These are phyloP conservation scores for Cliona cf. orientalis DNA, from an alignment of 37 sponge, comb jelly and placozoan species.

Conservation along the genomic window DNA sequence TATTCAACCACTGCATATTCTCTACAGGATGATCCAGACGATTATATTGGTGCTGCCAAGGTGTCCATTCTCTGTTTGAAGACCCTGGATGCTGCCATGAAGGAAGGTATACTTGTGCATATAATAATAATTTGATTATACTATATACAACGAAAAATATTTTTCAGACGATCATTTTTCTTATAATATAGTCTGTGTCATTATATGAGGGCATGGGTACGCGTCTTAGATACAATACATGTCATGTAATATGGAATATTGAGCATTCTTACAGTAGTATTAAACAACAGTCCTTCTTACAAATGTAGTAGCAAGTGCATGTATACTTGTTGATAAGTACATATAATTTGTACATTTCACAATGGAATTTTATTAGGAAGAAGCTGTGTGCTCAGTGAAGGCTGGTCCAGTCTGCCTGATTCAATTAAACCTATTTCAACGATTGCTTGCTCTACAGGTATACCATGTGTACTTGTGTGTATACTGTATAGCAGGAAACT, in stretches of 20 bases:
- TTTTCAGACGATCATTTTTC: neutral
- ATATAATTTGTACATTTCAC: too few relatives aligned
- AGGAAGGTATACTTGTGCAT: conserved; percentile 16
- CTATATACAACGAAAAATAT: neutral
- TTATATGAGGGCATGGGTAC: too few relatives aligned
- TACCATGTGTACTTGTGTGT: too few relatives aligned
- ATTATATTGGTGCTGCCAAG: conserved; percentile 1
- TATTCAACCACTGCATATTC: neutral
- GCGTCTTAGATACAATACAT: too few relatives aligned
- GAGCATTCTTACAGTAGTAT: too few relatives aligned
- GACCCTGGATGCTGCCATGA: neutral
- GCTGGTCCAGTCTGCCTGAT: conserved; percentile 2
- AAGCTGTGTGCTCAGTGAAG: conserved; percentile 3
- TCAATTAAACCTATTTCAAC: conserved; percentile 11
- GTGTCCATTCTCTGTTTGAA: conserved; percentile 23
- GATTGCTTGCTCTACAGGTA: conserved; percentile 25
- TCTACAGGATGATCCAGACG: conserved; percentile 13
- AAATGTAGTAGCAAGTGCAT: too few relatives aligned
- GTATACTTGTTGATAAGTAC: too few relatives aligned
- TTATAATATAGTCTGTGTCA: too few relatives aligned
- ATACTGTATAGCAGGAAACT: too few relatives aligned
- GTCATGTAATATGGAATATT: too few relatives aligned
- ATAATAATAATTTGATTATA: neutral
- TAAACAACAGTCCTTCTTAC: too few relatives aligned
- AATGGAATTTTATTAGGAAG: too few relatives aligned